Evolutionary conservation across 2,888 invertebrate species (phyloP).

Genomic region (Lutraria lutraria): DNA sequence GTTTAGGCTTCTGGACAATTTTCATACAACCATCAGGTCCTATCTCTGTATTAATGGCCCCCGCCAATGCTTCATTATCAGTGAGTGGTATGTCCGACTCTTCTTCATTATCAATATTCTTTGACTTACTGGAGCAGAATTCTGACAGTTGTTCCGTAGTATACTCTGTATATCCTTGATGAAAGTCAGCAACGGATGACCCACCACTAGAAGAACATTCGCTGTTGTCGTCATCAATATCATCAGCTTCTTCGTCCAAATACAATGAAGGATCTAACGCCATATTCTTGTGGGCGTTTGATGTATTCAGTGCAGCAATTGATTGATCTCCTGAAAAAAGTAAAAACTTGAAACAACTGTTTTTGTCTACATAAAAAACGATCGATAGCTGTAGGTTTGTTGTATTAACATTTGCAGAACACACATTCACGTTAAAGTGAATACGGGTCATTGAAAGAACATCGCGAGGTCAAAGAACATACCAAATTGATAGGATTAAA

Average conservation of each 20-base stretch:
- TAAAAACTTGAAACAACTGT: not conserved
- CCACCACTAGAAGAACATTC: slow-evolving; percentile 41
- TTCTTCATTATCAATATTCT: not conserved
- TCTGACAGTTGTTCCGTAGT: slow-evolving; percentile 43
- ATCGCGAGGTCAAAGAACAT: no score
- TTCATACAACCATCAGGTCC: slow-evolving; percentile 43
- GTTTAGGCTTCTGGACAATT: slow-evolving; percentile 30
- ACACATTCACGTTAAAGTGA: no score
- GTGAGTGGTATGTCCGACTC: not conserved
- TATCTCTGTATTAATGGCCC: slow-evolving; percentile 31
- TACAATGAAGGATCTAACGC: slow-evolving; percentile 17
- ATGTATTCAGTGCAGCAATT: not conserved
- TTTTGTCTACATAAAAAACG: not conserved
- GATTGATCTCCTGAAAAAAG: not conserved
- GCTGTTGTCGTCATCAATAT: slow-evolving; percentile 42
- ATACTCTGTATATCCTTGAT: slow-evolving; percentile 46
- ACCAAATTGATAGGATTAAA: no score
- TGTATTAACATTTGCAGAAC: no score
- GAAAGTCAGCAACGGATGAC: slow-evolving; percentile 41
- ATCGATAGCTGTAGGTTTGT: no score
- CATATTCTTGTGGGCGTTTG: not conserved
- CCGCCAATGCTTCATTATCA: slow-evolving; percentile 12
- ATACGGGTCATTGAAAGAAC: no score
- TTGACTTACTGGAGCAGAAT: not conserved
- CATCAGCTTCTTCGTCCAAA: slow-evolving; percentile 41